phyloP scores from a whole-genome alignment of 2,797 vertebrate genomes.

The Allobates femoralis region DNA sequence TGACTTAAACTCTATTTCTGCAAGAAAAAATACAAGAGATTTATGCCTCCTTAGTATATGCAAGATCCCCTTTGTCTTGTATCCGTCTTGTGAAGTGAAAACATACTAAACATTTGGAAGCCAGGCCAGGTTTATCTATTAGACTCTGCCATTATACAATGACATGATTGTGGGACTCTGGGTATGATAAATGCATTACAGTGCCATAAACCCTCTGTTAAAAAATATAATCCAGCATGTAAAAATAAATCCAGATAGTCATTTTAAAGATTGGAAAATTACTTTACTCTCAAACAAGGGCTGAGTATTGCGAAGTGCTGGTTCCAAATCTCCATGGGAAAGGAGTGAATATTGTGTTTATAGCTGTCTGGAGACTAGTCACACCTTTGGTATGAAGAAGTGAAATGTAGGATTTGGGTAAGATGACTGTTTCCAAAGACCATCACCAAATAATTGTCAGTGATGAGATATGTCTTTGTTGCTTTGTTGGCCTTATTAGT shows the following conservation, averaged over 20 bases:
- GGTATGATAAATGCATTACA: constrained; percentile 58
- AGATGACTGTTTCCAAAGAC: constrained; percentile 27
- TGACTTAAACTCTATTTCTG: constrained; percentile 53
- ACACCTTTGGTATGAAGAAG: constrained; percentile 49
- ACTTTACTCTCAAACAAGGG: constrained; percentile 37
- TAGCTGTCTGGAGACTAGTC: constrained; percentile 24
- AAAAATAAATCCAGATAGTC: constrained; percentile 58
- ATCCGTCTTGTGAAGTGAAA: constrained; percentile 55
- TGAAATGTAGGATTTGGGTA: constrained; percentile 12
- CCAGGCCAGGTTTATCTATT: constrained; percentile 46
- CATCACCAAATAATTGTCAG: not conserved
- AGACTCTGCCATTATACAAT: constrained; percentile 52
- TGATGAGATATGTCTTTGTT: constrained; percentile 15
- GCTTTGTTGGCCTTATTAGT: not conserved
- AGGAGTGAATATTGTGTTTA: constrained; percentile 24
- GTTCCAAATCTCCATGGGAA: constrained; percentile 29
- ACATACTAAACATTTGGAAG: constrained; percentile 60
- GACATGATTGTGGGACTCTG: constrained; percentile 44
- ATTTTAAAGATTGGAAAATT: constrained; percentile 47
- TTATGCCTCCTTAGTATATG: constrained; percentile 56
- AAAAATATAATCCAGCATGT: constrained; percentile 55
- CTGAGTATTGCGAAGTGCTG: constrained; percentile 33
- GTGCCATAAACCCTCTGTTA: constrained; percentile 52
- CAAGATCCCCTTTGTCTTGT: constrained; percentile 59
- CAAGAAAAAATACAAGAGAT: constrained; percentile 55